These are phyloP conservation scores for Palythoa caribaeorum DNA, from an alignment of 92 coral and sea anemone species.

Conservation along the genomic window DNA sequence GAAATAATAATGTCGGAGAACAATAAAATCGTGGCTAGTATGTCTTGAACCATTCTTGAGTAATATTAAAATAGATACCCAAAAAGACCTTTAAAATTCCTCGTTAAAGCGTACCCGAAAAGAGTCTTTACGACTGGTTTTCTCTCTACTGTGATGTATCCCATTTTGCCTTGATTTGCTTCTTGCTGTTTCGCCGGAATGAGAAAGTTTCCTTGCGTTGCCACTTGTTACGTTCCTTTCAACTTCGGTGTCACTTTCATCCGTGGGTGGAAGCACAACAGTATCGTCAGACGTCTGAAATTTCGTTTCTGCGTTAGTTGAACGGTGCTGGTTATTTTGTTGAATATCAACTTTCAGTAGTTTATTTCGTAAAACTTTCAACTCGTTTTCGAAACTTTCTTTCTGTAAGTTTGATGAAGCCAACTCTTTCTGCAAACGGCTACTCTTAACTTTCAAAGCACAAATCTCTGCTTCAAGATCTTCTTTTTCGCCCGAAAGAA, in stretches of 20 bases:
- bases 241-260: neutral
- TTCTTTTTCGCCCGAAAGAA: constrained; percentile 68
- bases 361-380: constrained; percentile 48
- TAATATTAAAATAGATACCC: too few species aligned
- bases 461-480: constrained; percentile 75
- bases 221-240: neutral
- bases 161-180: neutral
- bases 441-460: constrained; percentile 59
- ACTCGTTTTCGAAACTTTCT: constrained; percentile 74
- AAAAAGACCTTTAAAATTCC: too few species aligned
- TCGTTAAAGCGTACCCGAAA: neutral
- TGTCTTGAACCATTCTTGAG: too few species aligned
- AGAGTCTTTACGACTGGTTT: neutral
- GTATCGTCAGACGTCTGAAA: neutral
- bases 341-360: neutral
- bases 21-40: too few species aligned
- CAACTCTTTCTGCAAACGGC: constrained; percentile 71
- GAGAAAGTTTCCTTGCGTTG: neutral
- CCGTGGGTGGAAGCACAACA: neutral
- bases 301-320: neutral
- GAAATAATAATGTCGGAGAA: too few species aligned
- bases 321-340: neutral
- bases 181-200: neutral
- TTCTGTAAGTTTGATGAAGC: constrained; percentile 64
- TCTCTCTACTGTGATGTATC: neutral